Percentiles rank a stretch among this genome's conserved stretches.
Evolutionary conservation across 2,797 vertebrate genomes (phyloP).

Genomic region (Anisognathus igniventris): DNA sequence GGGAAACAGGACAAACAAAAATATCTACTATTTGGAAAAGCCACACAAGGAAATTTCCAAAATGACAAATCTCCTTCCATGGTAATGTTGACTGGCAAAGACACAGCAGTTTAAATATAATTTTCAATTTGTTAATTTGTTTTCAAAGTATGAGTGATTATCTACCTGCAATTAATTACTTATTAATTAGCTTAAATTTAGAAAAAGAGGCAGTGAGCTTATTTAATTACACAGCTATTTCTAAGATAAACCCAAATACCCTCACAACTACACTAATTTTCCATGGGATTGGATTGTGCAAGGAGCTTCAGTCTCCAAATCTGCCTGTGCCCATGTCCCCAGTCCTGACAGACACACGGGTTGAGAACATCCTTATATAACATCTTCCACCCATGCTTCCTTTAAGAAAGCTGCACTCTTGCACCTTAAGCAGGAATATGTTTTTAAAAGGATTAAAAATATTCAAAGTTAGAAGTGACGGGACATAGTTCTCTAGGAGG

Average conservation of each 20-base stretch:
- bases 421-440: background rate
- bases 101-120: background rate
- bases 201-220: background rate
- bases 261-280: background rate
- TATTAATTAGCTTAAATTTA: background rate
- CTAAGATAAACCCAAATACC: background rate
- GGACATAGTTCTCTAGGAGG: background rate
- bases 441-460: background rate
- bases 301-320: background rate
- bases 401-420: background rate
- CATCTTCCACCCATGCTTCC: background rate
- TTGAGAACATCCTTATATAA: background rate
- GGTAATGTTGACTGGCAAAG: background rate
- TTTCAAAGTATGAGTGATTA: background rate
- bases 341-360: accelerated
- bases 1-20: background rate
- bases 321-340: background rate
- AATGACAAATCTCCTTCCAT: background rate
- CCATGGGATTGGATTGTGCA: background rate
- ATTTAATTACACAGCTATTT: background rate
- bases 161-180: background rate
- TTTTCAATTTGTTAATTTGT: background rate
- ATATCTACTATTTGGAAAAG: background rate
- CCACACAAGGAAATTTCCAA: background rate
- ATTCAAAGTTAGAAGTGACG: background rate